These are phyloP conservation scores for Lytechinus pictus DNA, from an alignment of 35 echinoderm and acorn worm species.

Conservation along the genomic window DNA sequence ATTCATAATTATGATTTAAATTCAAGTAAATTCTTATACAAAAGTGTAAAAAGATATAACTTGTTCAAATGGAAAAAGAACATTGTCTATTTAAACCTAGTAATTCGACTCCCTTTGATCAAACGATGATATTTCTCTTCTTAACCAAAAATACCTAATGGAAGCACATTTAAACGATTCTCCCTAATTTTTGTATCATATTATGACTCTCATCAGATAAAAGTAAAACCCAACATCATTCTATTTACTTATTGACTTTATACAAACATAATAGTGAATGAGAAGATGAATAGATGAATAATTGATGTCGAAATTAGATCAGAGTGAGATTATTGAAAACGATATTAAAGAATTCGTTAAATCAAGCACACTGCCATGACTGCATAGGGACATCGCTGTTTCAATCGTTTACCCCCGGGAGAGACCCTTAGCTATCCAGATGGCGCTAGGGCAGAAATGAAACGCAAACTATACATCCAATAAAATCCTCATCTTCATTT, in stretches of 20 bases:
- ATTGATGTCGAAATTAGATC: background rate
- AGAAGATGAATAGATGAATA: background rate
- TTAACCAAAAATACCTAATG: background rate
- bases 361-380: background rate
- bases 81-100: too few relatives aligned
- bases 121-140: background rate
- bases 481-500: constrained; percentile 28
- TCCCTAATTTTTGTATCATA: too few relatives aligned
- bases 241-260: background rate
- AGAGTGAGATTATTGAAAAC: background rate
- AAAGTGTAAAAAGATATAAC: too few relatives aligned
- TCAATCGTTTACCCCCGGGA: background rate
- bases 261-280: background rate
- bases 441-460: constrained; percentile 15
- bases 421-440: constrained; percentile 32
- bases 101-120: background rate
- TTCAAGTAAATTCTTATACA: too few relatives aligned
- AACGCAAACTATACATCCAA: constrained; percentile 36
- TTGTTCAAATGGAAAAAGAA: too few relatives aligned
- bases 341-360: background rate
- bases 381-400: background rate
- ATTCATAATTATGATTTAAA: too few relatives aligned
- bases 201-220: background rate
- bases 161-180: too few relatives aligned
- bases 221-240: background rate